Percentiles rank a stretch among this genome's conserved stretches.
Evolutionary conservation across 2,888 invertebrate genomes (phyloP).

Genomic region (Apodemia mormo): DNA sequence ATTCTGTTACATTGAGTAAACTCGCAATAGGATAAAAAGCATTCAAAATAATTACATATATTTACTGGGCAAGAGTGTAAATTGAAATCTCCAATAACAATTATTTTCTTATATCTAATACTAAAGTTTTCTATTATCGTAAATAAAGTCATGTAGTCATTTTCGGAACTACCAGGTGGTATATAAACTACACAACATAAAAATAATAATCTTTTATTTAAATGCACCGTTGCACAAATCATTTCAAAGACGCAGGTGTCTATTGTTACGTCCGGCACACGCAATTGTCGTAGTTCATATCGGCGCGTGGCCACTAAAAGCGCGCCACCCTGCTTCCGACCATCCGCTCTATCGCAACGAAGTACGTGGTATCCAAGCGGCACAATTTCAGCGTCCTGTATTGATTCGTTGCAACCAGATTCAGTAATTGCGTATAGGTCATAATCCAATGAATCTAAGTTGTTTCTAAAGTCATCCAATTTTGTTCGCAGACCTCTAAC

Average conservation of each 20-base stretch:
- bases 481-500: slow-evolving; percentile 28
- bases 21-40: slow-evolving; percentile 33
- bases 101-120: slow-evolving; percentile 20
- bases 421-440: slow-evolving; percentile 40
- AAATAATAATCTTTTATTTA: slow-evolving; percentile 28
- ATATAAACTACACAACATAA: slow-evolving; percentile 37
- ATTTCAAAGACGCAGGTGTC: slow-evolving; percentile 34
- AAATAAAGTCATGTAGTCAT: slow-evolving; percentile 33
- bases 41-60: slow-evolving; percentile 32
- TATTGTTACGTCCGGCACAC: slow-evolving; percentile 20
- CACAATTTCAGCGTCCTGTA: slow-evolving; percentile 33
- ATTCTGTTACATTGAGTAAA: too few relatives aligned
- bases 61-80: slow-evolving; percentile 24
- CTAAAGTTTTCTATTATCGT: slow-evolving; percentile 33
- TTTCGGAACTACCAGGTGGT: slow-evolving; percentile 31
- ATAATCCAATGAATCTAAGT: slow-evolving; percentile 22
- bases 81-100: slow-evolving; percentile 33
- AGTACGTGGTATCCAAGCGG: slow-evolving; percentile 30
- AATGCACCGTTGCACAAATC: slow-evolving; percentile 27
- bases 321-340: slow-evolving; percentile 31
- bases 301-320: slow-evolving; percentile 27
- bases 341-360: slow-evolving; percentile 35
- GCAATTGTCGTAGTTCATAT: slow-evolving; percentile 29
- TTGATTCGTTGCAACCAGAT: slow-evolving; percentile 35
- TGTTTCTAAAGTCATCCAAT: slow-evolving; percentile 22